Evolutionary conservation across 2,888 invertebrate species (phyloP), one percentile per base, ranked within the genome.

Genomic region (Synergus gifuensis): DNA sequence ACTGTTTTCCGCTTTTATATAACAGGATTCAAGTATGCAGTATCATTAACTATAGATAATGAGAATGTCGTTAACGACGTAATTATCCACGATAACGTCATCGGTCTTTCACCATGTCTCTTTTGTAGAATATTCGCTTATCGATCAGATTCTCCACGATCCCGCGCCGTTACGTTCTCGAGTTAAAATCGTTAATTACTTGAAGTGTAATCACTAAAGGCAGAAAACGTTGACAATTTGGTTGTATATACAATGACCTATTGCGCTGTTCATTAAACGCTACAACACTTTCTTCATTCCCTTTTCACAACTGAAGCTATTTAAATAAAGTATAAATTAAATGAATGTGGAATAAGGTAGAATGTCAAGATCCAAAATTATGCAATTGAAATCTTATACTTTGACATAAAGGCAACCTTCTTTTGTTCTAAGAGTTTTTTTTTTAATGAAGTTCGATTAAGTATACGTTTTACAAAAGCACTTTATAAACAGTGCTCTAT

Each of bases 31-130:
- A 83, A 83, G 79, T 82, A 82, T 82, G 77, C 81, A 79, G 76
- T 78, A 78, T 78, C 83, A 80, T 81, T 83, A 81, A 81, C 82
- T 79, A n/a, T 76, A 66, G 64, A 83, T 82, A 82, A 83, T 80
- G 77, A 78, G 76, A 80, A 80, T 79, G 78, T 73, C 80, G 69
- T 81, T 80, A 81, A 81, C 80, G 76, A 80, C 79, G 78, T 79
- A 81, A 83, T 83, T 83, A 81, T 81, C 79, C 67, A 78, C 77
- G 78, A 78, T 78, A 78, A 82, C 8, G n/a, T 9, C 54, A 54
- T 54, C 54, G 9, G n/a, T 54, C n/a, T 54, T 54, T 54, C 54
- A n/a, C 2, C n/a, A 4, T 16, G 8, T 54, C n/a, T 2, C 54
- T 54, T 54, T 49, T 54, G 8, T 54, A 8, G 8, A n/a, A n/a